Evolutionary conservation across 2,888 invertebrate species (phyloP).

Genomic region (Melinaea marsaeus): DNA sequence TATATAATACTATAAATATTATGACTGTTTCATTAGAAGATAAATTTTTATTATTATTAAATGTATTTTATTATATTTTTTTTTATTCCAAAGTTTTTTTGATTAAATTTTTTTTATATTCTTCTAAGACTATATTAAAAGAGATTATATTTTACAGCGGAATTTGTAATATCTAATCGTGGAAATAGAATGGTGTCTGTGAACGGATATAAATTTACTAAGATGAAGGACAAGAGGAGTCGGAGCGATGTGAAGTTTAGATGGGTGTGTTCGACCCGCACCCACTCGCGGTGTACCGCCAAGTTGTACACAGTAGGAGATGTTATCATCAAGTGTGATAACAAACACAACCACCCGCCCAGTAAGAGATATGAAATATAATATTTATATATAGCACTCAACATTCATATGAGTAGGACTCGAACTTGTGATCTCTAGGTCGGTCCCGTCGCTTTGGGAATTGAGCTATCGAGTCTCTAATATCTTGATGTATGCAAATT

Average conservation of each 20-base stretch:
- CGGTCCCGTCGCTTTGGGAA: no score
- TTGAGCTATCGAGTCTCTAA: no score
- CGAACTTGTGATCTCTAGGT: no score
- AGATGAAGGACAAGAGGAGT: constrained; percentile 26
- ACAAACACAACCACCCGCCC: constrained; percentile 17
- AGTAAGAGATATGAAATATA: background rate
- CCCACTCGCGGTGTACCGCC: constrained; percentile 28
- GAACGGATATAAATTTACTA: constrained; percentile 36
- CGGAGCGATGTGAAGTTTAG: constrained; percentile 15
- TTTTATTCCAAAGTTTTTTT: no score
- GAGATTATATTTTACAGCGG: constrained; percentile 33
- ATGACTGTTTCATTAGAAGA: background rate
- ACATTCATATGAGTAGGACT: no score
- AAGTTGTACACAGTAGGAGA: constrained; percentile 33
- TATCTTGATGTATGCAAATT: no score
- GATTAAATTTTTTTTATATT: no score
- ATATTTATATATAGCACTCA: background rate
- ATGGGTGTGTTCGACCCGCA: constrained; percentile 37
- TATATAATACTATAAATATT: background rate
- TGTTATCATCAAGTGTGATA: constrained; percentile 12
- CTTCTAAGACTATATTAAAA: background rate
- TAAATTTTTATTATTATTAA: no score
- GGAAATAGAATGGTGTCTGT: constrained; percentile 35
- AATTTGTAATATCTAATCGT: constrained; percentile 37
- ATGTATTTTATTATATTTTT: no score